Conservation (phyloP, 2,113 vertebrate species). For the Neotragus moschatus region DNA sequence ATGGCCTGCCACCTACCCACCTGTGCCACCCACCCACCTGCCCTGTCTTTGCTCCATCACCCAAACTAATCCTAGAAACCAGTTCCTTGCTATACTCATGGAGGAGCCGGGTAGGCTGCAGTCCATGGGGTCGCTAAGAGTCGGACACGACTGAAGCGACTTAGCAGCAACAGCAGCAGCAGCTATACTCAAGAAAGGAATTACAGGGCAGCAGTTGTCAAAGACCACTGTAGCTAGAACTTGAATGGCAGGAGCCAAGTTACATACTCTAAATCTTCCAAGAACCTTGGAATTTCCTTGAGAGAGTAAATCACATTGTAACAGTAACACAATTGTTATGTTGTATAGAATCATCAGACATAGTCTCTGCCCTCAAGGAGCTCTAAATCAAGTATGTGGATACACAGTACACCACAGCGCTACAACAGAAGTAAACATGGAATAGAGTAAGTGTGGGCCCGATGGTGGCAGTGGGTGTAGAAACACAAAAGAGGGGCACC, state of each 20-base stretch:
- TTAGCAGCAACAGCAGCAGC: too few species aligned
- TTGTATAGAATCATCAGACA: background rate
- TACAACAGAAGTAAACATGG: background rate
- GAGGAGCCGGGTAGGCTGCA: too few species aligned
- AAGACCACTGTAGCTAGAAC: background rate
- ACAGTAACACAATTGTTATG: background rate
- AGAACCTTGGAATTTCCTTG: background rate
- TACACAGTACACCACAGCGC: background rate
- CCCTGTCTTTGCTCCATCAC: background rate
- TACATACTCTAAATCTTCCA: background rate
- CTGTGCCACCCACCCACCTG: background rate
- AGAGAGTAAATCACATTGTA: background rate
- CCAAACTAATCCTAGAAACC: background rate
- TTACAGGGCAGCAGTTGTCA: background rate
- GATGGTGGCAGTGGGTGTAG: background rate
- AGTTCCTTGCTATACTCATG: background rate
- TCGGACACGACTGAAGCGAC: too few species aligned
- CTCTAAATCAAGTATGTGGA: background rate
- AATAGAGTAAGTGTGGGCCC: background rate
- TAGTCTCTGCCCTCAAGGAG: background rate
- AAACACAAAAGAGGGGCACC: background rate
- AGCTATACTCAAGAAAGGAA: background rate
- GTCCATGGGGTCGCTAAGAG: too few species aligned
- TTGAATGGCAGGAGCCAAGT: background rate
- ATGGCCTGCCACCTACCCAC: background rate